These are phyloP conservation scores for Monochamus alternatus DNA, from an alignment of 2,888 invertebrate genomes.

Conservation along the genomic window DNA sequence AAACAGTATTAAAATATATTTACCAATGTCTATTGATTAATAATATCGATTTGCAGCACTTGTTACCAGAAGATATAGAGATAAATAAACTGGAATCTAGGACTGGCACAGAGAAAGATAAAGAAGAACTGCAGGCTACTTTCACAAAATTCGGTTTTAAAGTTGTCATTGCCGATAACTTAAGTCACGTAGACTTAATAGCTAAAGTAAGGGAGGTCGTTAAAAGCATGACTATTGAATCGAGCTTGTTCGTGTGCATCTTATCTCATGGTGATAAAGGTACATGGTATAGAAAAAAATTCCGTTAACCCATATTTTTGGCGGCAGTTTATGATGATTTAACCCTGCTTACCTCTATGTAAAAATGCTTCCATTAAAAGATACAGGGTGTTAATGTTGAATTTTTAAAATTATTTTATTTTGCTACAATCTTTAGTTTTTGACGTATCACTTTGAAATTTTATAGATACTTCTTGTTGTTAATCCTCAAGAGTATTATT, in stretches of 20 bases:
- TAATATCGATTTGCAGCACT: slow-evolving; percentile 55
- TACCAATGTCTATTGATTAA: not conserved
- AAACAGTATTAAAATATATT: not conserved
- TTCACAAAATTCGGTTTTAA: slow-evolving; percentile 68
- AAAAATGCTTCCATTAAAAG: too few species aligned
- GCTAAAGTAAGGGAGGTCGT: slow-evolving; percentile 57
- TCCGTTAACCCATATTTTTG: too few species aligned
- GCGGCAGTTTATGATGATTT: too few species aligned
- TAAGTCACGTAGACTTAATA: slow-evolving; percentile 62
- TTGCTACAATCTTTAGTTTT: too few species aligned
- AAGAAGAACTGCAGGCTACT: slow-evolving; percentile 61
- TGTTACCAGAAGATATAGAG: slow-evolving; percentile 50
- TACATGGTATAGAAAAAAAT: slow-evolving; percentile 44
- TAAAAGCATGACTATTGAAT: slow-evolving; percentile 59
- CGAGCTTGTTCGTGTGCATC: slow-evolving; percentile 70
- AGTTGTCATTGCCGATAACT: slow-evolving; percentile 60
- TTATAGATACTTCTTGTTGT: too few species aligned
- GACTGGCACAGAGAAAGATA: slow-evolving; percentile 67
- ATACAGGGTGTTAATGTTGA: too few species aligned
- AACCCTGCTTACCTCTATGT: too few species aligned
- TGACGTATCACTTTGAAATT: too few species aligned
- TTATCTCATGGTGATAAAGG: slow-evolving; percentile 70
- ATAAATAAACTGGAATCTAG: slow-evolving; percentile 62
- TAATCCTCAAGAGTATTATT: too few species aligned
- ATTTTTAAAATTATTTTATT: too few species aligned